Percentiles rank a stretch among this genome's conserved stretches.
Evolutionary conservation across 1,140 invertebrate species (phyloP).

Genomic region (Eubasilissa regina): DNA sequence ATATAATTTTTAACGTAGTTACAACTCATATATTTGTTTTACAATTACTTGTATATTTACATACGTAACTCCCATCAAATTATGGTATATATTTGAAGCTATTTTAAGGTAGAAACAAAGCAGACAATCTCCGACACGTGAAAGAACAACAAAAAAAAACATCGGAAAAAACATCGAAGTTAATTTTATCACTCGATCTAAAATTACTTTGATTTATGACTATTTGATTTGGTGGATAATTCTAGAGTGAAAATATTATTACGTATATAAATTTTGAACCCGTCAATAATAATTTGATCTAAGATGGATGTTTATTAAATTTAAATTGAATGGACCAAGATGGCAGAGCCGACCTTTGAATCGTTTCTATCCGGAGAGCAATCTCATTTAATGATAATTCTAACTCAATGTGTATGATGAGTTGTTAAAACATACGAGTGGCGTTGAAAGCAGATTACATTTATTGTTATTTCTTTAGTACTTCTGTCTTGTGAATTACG

Average conservation of each 20-base stretch:
- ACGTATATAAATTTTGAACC: slow-evolving; percentile 5
- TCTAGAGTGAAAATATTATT: slow-evolving; percentile 23
- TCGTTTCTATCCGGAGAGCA: neutral
- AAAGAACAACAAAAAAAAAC: no score
- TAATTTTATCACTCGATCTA: neutral
- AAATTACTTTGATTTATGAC: slow-evolving; percentile 26
- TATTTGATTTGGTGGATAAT: slow-evolving; percentile 27
- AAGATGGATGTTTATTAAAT: slow-evolving; percentile 25
- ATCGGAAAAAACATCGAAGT: no score
- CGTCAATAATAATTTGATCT: slow-evolving; percentile 20
- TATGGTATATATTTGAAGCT: no score
- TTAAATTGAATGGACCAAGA: slow-evolving; percentile 13
- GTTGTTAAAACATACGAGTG: neutral
- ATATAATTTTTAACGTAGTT: no score
- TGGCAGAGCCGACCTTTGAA: neutral
- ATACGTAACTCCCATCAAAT: no score
- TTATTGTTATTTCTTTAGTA: neutral
- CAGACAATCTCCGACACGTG: no score
- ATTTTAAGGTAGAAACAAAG: no score
- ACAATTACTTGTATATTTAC: no score
- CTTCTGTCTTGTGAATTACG: no score
- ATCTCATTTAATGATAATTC: slow-evolving; percentile 16
- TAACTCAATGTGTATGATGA: slow-evolving; percentile 14
- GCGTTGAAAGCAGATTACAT: neutral
- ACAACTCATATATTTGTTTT: no score